Conservation (phyloP, 2,888 invertebrate species). For the Agrochola lychnidis region DNA sequence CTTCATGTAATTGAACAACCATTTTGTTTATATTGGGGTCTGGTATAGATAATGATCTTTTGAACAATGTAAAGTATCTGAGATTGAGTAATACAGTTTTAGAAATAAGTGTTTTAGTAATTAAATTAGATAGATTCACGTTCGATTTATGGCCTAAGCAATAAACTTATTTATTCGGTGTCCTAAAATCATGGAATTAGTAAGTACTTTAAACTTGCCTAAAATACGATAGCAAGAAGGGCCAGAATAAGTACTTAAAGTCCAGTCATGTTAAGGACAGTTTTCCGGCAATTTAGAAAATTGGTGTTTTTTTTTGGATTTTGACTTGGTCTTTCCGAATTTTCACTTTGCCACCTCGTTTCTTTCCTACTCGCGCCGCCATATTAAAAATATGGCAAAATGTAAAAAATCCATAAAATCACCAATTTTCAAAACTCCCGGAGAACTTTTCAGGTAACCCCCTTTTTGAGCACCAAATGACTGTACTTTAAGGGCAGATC, state of each 20-base stretch:
- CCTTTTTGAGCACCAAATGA: too few species aligned
- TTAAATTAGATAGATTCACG: background rate
- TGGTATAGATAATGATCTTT: conserved; percentile 60
- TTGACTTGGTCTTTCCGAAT: too few species aligned
- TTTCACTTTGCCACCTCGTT: too few species aligned
- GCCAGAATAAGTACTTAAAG: background rate
- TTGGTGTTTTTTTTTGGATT: too few species aligned
- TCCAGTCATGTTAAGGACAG: too few species aligned
- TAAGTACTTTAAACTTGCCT: background rate
- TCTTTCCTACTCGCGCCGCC: too few species aligned
- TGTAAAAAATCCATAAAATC: background rate
- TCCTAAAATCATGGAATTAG: background rate
- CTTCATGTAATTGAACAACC: conserved; percentile 79
- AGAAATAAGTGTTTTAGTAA: conserved; percentile 19
- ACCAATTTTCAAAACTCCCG: background rate
- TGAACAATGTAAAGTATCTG: conserved; percentile 37
- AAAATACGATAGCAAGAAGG: background rate
- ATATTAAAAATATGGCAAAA: too few species aligned
- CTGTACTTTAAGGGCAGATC: too few species aligned
- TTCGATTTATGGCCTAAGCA: background rate
- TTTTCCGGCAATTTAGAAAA: too few species aligned
- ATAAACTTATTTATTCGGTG: background rate
- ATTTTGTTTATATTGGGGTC: conserved; percentile 66
- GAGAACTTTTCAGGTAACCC: too few species aligned
- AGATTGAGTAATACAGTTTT: conserved; percentile 50